Percentiles rank a stretch among this genome's conserved stretches.
These are phyloP conservation scores for Autographa pulchrina DNA, from an alignment of 2,888 invertebrate species.

Conservation along the genomic window DNA sequence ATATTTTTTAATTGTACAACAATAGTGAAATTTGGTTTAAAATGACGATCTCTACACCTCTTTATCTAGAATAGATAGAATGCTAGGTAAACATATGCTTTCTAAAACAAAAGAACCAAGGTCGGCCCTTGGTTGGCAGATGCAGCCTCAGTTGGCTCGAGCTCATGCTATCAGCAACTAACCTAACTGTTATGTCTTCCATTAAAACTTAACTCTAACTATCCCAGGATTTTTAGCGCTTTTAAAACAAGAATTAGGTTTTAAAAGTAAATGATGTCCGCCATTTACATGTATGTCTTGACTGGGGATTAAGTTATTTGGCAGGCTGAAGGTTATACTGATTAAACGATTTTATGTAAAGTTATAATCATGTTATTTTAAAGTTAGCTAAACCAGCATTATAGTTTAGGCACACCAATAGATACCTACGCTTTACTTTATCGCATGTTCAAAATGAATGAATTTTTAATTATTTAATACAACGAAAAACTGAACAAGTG, in stretches of 20 bases:
- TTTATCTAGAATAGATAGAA: background rate
- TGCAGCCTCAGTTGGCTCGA: constrained; percentile 46
- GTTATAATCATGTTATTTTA: background rate
- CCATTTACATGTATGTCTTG: constrained; percentile 3
- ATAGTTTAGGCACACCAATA: no score
- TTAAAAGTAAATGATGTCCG: constrained; percentile 35
- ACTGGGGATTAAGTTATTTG: background rate
- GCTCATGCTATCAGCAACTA: constrained; percentile 35
- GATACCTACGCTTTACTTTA: no score
- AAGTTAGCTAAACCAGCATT: no score
- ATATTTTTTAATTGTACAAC: no score
- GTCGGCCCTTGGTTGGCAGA: constrained; percentile 43
- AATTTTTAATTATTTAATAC: no score
- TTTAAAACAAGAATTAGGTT: constrained; percentile 51
- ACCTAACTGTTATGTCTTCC: constrained; percentile 56
- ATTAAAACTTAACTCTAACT: constrained; percentile 57
- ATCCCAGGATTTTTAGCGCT: constrained; percentile 39
- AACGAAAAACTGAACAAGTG: no score
- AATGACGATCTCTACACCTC: background rate
- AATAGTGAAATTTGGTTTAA: background rate
- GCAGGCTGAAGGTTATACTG: background rate
- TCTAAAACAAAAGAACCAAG: constrained; percentile 5
- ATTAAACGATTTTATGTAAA: background rate
- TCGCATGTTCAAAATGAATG: no score
- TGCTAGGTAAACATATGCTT: background rate